Percentiles rank a stretch among this genome's conserved stretches.
Evolutionary conservation across 2,888 invertebrate species (phyloP).

Genomic region (Habrosyne pyritoides): DNA sequence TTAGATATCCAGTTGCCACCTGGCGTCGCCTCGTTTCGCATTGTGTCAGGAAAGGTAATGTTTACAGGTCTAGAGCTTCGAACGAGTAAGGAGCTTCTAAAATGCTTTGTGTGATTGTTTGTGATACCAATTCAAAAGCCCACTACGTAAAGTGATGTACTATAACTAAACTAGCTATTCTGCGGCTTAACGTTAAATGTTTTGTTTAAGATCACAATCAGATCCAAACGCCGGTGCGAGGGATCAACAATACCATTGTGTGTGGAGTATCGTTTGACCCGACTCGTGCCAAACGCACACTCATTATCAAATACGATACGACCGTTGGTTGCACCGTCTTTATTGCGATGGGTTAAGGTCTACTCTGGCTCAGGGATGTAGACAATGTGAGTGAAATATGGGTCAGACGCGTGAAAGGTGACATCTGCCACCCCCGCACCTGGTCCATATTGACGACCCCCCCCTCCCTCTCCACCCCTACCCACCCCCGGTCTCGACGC

Average conservation of each 20-base stretch:
- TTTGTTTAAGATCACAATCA: constrained; percentile 2
- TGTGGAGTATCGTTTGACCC: constrained; percentile 2
- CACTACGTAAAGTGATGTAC: no score
- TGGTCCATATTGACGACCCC: constrained; percentile 36
- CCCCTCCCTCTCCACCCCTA: constrained; percentile 19
- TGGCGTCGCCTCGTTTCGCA: no score
- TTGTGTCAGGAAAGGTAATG: no score
- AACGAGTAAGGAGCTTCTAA: no score
- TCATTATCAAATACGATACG: not conserved
- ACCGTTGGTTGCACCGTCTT: not conserved
- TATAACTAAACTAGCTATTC: not conserved
- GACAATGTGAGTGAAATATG: constrained; percentile 45
- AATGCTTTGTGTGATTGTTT: no score
- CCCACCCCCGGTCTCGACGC: constrained; percentile 14
- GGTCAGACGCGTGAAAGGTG: constrained; percentile 47
- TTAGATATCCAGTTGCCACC: no score
- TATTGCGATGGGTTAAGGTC: not conserved
- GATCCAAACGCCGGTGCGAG: not conserved
- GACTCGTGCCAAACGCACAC: constrained; percentile 1
- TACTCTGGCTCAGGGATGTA: not conserved
- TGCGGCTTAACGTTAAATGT: not conserved
- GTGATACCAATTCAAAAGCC: no score
- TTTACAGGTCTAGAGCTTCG: no score
- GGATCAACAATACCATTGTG: not conserved
- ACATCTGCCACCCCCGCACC: constrained; percentile 79